Evolutionary conservation across 2,797 vertebrate genomes (phyloP), one percentile per base, ranked within the genome.

Genomic region (Sternarchorhynchus goeldii): DNA sequence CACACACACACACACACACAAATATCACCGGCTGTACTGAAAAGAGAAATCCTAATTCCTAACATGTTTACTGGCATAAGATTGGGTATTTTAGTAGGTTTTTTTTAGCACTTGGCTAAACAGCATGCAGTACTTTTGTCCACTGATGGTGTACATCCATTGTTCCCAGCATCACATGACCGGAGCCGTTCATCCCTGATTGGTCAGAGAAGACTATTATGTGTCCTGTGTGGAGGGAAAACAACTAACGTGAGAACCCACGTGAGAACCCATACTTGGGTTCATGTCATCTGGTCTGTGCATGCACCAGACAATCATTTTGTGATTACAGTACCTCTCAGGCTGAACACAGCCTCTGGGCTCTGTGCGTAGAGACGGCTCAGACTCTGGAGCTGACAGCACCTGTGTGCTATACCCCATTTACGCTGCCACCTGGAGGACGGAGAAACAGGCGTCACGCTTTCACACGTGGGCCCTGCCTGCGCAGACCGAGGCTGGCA

Each of bases 121-220:
- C 5, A 45, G 45, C 16, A 18, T 25, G 50, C 71, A 89, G 93
- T 93, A 99, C 97, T 89, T 95, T 95, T 45, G 91, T 93, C 98
- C 98, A 99, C 84, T 98, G 95, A 66, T 99, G 95, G 84, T 99
- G 98, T 83, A 99, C 98, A 59, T 99, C 97, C 93, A 93, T 95
- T 70, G 95, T 98, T 86, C 98, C 98, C 80, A 99, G 91, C 95
- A 97, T 95, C 69, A 98, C 87, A 5, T 98, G 93, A 68, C 98
- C 97, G 20, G 92, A 91, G 0, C 95, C 95, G 18, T 96, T 98
- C 94, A 99, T 92, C 58, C 96, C 97, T 0, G 97, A 98, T 55
- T 93, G 93, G 89, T 99, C 97, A 68, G 96, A 94, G 77, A 98
- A 99, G 60, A 98, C 82, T 53, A 99, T 76, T 0, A 93, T 95